A percentile compares a stretch with the other conserved stretches of the same genome.
Conservation (phyloP, 2,888 invertebrate species). For the Phyto melanocephala region DNA sequence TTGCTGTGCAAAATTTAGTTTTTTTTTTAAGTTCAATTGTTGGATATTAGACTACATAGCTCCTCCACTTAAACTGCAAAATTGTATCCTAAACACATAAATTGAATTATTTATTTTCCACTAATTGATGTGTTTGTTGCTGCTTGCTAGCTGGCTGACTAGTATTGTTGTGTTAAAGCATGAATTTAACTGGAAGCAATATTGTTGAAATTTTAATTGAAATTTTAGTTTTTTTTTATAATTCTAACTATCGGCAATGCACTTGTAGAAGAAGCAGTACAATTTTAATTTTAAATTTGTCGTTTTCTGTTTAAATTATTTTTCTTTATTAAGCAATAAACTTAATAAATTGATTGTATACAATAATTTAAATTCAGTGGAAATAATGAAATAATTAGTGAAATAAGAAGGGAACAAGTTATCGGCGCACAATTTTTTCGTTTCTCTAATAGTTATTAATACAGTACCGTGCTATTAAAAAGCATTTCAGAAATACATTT, state of each 20-base stretch:
- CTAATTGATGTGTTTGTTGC: conserved; percentile 51
- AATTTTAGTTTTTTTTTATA: conserved; percentile 2
- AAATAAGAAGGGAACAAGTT: too few relatives aligned
- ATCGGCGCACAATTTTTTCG: too few relatives aligned
- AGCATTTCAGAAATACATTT: too few relatives aligned
- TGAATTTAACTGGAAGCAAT: conserved; percentile 43
- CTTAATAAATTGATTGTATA: background rate
- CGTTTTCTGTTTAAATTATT: background rate
- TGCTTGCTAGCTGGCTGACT: background rate
- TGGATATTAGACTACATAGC: background rate
- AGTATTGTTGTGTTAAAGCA: conserved; percentile 6
- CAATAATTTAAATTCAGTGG: background rate
- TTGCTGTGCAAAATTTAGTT: conserved; percentile 6
- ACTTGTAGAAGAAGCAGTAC: conserved; percentile 12
- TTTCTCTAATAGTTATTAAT: too few relatives aligned
- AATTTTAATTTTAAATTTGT: conserved; percentile 11
- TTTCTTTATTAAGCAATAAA: background rate
- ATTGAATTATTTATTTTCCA: conserved; percentile 59
- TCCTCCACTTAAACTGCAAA: background rate
- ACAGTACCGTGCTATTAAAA: too few relatives aligned
- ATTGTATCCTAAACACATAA: conserved; percentile 54
- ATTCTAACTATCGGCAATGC: background rate
- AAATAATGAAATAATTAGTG: background rate
- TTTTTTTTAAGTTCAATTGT: conserved; percentile 6
- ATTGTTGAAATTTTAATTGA: conserved; percentile 53